A percentile compares a stretch with the other conserved stretches of the same genome.
Conservation (phyloP, 2,888 invertebrate species). For the Laothoe populi region DNA sequence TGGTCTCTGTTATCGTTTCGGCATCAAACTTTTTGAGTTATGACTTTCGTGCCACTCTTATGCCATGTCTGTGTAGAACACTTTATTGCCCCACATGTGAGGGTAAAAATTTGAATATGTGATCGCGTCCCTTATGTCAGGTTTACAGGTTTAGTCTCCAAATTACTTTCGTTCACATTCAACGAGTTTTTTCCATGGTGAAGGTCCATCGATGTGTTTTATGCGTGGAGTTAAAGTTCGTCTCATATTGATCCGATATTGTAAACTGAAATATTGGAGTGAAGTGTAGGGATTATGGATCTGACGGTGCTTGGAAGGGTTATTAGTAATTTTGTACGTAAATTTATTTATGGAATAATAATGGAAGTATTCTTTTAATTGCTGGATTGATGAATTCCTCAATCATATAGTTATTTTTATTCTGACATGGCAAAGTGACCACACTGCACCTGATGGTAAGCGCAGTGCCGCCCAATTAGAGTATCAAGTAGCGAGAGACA, state of each 20-base stretch:
- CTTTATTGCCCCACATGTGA: constrained; percentile 66
- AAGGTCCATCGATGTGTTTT: constrained; percentile 23
- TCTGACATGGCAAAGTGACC: too few relatives aligned
- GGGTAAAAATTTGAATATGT: constrained; percentile 63
- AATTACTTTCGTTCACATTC: constrained; percentile 68
- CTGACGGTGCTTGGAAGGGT: constrained; percentile 68
- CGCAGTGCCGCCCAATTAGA: too few relatives aligned
- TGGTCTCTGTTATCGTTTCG: constrained; percentile 23
- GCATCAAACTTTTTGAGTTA: constrained; percentile 60
- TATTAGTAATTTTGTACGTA: constrained; percentile 78
- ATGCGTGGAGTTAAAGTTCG: constrained; percentile 26
- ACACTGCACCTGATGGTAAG: too few relatives aligned
- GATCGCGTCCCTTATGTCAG: constrained; percentile 17
- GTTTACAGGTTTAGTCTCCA: constrained; percentile 32
- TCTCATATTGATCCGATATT: constrained; percentile 34
- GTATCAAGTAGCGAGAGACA: too few relatives aligned
- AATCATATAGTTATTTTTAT: too few relatives aligned
- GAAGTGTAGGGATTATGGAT: constrained; percentile 58
- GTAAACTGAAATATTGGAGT: constrained; percentile 30
- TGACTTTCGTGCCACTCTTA: constrained; percentile 63
- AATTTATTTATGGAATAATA: not conserved
- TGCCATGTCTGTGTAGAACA: constrained; percentile 57
- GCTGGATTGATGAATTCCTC: too few relatives aligned
- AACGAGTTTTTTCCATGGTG: constrained; percentile 44
- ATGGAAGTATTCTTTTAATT: too few relatives aligned